These are phyloP conservation scores for Motacilla tschutschensis DNA, from an alignment of 2,113 vertebrate species.

Conservation along the genomic window DNA sequence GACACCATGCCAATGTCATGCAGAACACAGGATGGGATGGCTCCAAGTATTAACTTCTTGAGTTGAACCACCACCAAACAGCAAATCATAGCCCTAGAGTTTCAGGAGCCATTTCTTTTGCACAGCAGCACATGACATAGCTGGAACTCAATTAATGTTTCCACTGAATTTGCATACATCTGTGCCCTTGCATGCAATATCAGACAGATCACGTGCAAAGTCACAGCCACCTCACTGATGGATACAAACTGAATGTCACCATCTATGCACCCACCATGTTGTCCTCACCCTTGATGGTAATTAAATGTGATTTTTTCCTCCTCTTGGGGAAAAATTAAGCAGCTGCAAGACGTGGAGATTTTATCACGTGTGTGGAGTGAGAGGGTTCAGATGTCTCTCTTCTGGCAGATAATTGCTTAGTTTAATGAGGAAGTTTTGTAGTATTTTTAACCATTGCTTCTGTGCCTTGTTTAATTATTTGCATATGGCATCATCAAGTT, in stretches of 20 bases:
- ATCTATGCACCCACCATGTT: not conserved
- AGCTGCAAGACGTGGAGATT: constrained; percentile 50
- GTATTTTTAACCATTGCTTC: constrained; percentile 66
- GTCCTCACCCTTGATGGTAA: constrained; percentile 8
- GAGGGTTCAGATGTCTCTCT: constrained; percentile 12
- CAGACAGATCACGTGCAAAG: not conserved
- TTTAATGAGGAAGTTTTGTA: constrained; percentile 74
- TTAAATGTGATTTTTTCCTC: not conserved
- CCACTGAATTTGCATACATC: not conserved
- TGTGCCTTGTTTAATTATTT: constrained; percentile 73
- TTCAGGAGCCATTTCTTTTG: not conserved
- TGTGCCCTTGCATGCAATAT: not conserved
- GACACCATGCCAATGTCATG: not conserved
- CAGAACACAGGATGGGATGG: not conserved
- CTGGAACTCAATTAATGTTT: not conserved
- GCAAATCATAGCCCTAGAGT: not conserved
- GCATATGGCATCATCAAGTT: constrained; percentile 71
- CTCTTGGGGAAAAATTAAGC: constrained; percentile 54
- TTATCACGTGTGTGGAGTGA: constrained; percentile 9
- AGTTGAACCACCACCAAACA: not conserved
- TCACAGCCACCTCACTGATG: not conserved
- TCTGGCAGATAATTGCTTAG: constrained; percentile 62
- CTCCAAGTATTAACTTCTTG: not conserved
- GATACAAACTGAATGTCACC: not conserved
- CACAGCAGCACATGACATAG: not conserved